Evolutionary conservation across 2,113 vertebrate genomes (phyloP), one percentile per base, ranked within the genome.

Genomic region (Dromiciops gliroides): DNA sequence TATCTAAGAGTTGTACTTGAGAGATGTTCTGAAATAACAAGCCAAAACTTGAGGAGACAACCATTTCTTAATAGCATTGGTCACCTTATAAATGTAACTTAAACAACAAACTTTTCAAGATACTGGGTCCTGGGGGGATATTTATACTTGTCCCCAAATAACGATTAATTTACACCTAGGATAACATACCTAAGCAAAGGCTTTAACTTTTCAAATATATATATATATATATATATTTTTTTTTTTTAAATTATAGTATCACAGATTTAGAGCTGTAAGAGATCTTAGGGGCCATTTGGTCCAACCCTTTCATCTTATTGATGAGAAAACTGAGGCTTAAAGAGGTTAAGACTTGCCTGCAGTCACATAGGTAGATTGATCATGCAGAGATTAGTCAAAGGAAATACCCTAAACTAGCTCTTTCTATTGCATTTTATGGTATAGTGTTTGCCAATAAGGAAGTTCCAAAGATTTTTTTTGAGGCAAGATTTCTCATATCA

Each of bases 391-490:
- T n/a, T n/a, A n/a, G 28, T 51, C 50, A 51, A 90, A 90, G 90
- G 50, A 44, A 51, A 90, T 51, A 51, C 48, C 50, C 26, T n/a
- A 24, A n/a, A n/a, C 28, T n/a, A 51, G 49, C 25, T 37, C 89
- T 50, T 37, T 31, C 50, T 90, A 90, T 90, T 5, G n/a, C 67
- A 83, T 90, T 23, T 14, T n/a, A 49, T 51, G 23, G 8, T 50
- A 90, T n/a, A 51, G 50, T 9, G 37, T 90, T 50, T 90, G 49
- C 90, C 90, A 90, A 51, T n/a, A n/a, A 51, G 90, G 90, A 90
- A n/a, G 48, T 50, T 90, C 31, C 90, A 90, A 90, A 90, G 90
- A 83, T 83, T 83, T 44, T 56, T 56, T 83, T 67, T 83, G 67
- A 83, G 67, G 37, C 67, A n/a, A 83, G 67, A 83, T 83, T 83